Evolutionary conservation across 2,113 vertebrate genomes (phyloP).

Genomic region (Prionailurus viverrinus): DNA sequence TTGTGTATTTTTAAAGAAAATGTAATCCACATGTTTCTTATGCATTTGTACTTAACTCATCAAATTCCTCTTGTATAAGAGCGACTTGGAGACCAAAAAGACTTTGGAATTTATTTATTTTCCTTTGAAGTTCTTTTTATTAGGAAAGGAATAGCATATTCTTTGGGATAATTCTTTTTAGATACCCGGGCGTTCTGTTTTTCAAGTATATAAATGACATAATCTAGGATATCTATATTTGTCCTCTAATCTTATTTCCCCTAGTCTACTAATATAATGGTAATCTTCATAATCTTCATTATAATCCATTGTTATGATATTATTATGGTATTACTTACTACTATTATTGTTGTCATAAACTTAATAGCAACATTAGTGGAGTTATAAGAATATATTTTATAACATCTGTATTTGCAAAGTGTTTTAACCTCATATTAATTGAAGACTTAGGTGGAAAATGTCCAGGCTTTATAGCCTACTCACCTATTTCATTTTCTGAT

Average conservation of each 20-base stretch:
- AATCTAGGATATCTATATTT: neutral
- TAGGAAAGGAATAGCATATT: slow-evolving; percentile 42
- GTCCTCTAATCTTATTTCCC: neutral
- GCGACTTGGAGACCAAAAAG: slow-evolving; percentile 61
- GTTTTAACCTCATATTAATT: neutral
- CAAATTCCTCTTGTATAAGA: slow-evolving; percentile 79
- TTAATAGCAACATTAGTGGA: neutral
- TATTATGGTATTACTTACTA: neutral
- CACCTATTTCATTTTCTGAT: neutral
- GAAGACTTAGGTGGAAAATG: neutral
- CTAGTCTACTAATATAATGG: neutral
- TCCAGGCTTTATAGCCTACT: neutral
- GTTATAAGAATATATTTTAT: neutral
- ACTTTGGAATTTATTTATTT: slow-evolving; percentile 69
- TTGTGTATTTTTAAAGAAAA: slow-evolving; percentile 81
- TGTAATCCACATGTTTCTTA: slow-evolving; percentile 74
- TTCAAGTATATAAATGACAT: neutral
- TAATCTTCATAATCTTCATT: neutral
- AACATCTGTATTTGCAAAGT: neutral
- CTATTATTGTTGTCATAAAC: neutral
- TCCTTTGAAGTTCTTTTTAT: slow-evolving; percentile 52
- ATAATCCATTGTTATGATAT: neutral
- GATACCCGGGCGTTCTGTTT: neutral
- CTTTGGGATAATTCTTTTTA: neutral
- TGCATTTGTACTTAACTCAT: slow-evolving; percentile 80